These are phyloP conservation scores for Antedon mediterranea DNA, from an alignment of 53 echinoderm and acorn worm genomes.

Conservation along the genomic window DNA sequence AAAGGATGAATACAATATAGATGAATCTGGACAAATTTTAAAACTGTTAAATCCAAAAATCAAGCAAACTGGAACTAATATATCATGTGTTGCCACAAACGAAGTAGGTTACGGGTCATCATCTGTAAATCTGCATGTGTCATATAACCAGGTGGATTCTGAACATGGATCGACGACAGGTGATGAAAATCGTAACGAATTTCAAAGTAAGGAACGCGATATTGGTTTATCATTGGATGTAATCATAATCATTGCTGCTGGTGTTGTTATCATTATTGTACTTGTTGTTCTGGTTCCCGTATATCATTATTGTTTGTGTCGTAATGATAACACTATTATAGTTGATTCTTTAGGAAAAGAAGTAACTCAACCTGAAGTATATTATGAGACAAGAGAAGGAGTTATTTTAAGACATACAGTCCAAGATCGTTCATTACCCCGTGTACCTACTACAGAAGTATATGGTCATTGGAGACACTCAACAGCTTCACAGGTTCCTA, in stretches of 20 bases:
- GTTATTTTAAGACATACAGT: neutral
- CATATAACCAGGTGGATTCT: neutral
- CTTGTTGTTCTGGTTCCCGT: neutral
- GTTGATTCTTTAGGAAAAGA: neutral
- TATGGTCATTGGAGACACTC: neutral
- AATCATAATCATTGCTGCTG: neutral
- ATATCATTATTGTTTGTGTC: neutral
- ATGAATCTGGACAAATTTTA: neutral
- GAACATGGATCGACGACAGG: neutral
- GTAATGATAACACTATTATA: neutral
- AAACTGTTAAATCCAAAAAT: neutral
- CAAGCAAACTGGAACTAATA: neutral
- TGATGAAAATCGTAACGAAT: neutral
- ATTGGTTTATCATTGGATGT: neutral
- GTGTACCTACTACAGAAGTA: neutral
- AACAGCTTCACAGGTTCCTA: neutral
- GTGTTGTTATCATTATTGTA: neutral
- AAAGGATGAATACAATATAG: neutral
- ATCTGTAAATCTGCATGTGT: neutral
- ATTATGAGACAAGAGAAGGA: neutral
- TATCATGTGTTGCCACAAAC: neutral
- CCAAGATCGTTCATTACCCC: neutral
- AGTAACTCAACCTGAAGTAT: neutral
- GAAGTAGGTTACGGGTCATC: neutral
- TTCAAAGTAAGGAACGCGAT: neutral